phyloP scores from a whole-genome alignment of 2,113 vertebrate genomes.

The Acrocephalus kingi region DNA sequence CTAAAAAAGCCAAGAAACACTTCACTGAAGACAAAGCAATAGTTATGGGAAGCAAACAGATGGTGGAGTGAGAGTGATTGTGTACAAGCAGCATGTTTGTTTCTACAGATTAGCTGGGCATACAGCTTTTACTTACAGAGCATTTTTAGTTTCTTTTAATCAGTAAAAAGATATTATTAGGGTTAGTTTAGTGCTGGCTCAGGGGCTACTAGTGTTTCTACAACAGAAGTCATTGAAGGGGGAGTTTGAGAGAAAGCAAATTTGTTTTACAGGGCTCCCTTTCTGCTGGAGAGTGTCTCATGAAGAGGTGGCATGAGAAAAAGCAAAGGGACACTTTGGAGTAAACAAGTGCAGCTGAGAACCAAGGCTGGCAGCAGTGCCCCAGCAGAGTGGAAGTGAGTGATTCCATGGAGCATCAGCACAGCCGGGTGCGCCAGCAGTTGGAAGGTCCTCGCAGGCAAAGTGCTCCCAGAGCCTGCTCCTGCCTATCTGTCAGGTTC shows the following conservation, averaged over 20 bases:
- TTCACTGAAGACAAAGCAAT: background rate
- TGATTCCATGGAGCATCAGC: background rate
- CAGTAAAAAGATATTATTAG: background rate
- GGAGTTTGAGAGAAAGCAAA: background rate
- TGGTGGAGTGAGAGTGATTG: background rate
- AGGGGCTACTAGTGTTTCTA: background rate
- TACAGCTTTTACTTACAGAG: background rate
- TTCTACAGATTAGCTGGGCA: background rate
- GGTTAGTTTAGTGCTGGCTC: background rate
- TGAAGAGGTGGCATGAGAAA: background rate
- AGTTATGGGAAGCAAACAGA: background rate
- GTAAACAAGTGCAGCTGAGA: background rate
- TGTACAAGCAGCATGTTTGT: background rate
- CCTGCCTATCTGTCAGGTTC: slow-evolving; percentile 10
- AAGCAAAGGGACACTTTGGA: background rate
- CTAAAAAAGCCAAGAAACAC: background rate
- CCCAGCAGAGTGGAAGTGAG: background rate
- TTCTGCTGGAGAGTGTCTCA: background rate
- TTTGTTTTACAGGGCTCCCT: background rate
- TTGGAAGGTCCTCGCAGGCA: background rate
- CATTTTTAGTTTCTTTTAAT: background rate
- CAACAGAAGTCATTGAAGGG: background rate
- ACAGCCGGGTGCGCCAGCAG: background rate
- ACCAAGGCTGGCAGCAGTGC: rapidly evolving
- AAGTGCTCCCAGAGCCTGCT: background rate